Evolutionary conservation across 1,140 invertebrate genomes (phyloP).

Genomic region (Rhopalosiphum maidis): DNA sequence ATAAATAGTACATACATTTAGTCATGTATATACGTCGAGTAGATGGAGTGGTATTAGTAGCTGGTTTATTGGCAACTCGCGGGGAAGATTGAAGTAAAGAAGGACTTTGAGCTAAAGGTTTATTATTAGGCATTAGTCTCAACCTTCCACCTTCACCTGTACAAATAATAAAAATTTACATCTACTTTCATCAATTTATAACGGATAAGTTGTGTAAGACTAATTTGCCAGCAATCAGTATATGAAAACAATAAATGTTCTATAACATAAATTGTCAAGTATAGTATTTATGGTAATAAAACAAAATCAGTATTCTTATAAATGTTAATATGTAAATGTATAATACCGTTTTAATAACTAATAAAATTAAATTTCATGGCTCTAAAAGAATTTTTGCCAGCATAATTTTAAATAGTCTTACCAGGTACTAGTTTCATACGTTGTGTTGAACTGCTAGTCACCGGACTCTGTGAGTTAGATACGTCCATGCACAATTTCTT

Average conservation of each 20-base stretch:
- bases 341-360: neutral
- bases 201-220: neutral
- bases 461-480: conserved; percentile 34
- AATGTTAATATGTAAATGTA: neutral
- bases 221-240: neutral
- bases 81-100: conserved; percentile 30
- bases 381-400: neutral
- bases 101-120: neutral
- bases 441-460: conserved; percentile 46
- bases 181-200: neutral
- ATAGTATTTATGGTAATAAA: too few species aligned
- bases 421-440: conserved; percentile 47
- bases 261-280: too few species aligned
- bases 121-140: conserved; percentile 42
- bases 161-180: neutral
- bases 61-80: conserved; percentile 64
- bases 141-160: conserved; percentile 42
- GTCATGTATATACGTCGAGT: conserved; percentile 79
- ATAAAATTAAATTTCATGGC: neutral
- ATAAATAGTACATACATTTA: conserved; percentile 66
- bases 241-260: too few species aligned
- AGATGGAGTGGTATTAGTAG: conserved; percentile 64
- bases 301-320: neutral
- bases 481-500: conserved; percentile 35
- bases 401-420: neutral